phyloP scores from a whole-genome alignment of 2,888 invertebrate genomes.

The Lasioglossum leucozonium region DNA sequence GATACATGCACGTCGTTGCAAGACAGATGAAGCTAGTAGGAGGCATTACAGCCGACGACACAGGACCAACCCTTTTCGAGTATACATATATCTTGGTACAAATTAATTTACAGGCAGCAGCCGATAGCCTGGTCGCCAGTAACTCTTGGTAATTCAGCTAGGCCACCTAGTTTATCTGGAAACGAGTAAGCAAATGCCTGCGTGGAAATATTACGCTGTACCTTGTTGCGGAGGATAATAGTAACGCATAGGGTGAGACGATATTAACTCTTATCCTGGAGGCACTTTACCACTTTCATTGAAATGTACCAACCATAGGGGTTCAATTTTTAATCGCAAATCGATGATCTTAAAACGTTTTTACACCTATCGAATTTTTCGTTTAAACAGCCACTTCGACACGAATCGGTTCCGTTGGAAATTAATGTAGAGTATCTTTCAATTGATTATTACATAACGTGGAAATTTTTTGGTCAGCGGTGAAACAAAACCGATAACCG shows the following conservation, averaged over 20 bases:
- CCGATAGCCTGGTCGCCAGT: background rate
- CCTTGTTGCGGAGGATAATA: background rate
- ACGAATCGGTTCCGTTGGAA: no score
- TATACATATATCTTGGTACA: background rate
- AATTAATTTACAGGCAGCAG: slow-evolving; percentile 21
- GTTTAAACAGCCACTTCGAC: background rate
- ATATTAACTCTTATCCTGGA: background rate
- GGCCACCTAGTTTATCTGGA: background rate
- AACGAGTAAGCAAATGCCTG: background rate
- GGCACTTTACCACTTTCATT: background rate
- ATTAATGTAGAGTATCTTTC: no score
- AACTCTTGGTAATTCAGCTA: background rate
- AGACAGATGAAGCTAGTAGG: slow-evolving; percentile 43
- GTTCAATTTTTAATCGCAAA: background rate
- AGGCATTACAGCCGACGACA: slow-evolving; percentile 14
- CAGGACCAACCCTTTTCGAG: background rate
- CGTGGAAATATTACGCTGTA: background rate
- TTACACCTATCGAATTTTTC: background rate
- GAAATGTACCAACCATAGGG: background rate
- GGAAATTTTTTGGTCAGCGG: background rate
- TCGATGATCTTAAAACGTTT: background rate
- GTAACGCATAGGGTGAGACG: background rate
- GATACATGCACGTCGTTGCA: slow-evolving; percentile 24
- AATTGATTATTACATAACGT: background rate
- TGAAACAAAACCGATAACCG: background rate